Percentiles rank a stretch among this genome's conserved stretches.
These are phyloP conservation scores for Nephrotoma flavescens DNA, from an alignment of 2,888 invertebrate species.

Conservation along the genomic window DNA sequence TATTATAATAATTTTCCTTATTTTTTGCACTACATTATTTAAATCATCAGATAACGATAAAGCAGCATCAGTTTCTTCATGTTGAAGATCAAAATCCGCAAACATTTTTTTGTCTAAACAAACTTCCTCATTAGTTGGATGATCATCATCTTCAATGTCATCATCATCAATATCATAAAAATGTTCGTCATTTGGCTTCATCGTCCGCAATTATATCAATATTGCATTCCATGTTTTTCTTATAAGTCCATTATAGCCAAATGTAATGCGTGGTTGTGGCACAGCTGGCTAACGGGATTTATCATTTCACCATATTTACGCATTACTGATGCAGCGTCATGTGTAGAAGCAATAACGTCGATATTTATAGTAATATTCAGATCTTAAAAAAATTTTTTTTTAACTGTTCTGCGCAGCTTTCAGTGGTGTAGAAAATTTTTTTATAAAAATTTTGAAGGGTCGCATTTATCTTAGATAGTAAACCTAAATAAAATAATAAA, in stretches of 20 bases:
- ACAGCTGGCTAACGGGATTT: not conserved
- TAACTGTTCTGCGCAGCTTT: too few relatives aligned
- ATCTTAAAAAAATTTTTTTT: too few relatives aligned
- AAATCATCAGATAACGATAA: not conserved
- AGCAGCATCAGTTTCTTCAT: not conserved
- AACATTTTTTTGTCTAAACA: not conserved
- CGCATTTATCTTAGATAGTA: too few relatives aligned
- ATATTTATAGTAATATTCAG: too few relatives aligned
- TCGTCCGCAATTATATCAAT: not conserved
- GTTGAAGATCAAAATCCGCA: not conserved
- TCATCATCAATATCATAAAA: not conserved
- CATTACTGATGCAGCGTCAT: slow-evolving; percentile 3
- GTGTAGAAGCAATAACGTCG: slow-evolving; percentile 1
- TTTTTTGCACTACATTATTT: not conserved
- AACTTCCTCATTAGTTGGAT: slow-evolving; percentile 2
- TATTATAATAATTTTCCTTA: slow-evolving; percentile 4
- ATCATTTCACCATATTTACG: slow-evolving; percentile 1
- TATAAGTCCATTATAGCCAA: not conserved
- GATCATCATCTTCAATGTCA: not conserved
- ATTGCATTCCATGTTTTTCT: not conserved
- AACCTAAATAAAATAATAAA: too few relatives aligned
- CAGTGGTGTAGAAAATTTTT: too few relatives aligned
- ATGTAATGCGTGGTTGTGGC: slow-evolving; percentile 5
- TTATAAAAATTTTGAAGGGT: too few relatives aligned
- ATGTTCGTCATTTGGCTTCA: not conserved